Evolutionary conservation across 2,797 vertebrate genomes (phyloP).

Genomic region (Tachyglossus aculeatus): DNA sequence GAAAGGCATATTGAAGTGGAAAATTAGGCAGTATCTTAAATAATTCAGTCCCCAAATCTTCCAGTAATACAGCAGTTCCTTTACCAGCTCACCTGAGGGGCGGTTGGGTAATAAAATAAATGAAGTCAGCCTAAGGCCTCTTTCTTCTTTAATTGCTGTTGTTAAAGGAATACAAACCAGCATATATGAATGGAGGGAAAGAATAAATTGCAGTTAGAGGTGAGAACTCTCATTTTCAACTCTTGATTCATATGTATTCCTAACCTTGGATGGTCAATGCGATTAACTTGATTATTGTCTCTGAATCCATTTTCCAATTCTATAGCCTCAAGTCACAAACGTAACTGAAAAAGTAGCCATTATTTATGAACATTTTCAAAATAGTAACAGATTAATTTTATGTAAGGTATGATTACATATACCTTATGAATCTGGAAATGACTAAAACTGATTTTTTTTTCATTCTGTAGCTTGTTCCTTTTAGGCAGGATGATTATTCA

Average conservation of each 20-base stretch:
- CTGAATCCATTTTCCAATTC: neutral
- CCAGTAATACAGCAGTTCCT: no score
- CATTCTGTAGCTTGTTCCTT: constrained; percentile 31
- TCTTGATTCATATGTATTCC: neutral
- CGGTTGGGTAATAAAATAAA: no score
- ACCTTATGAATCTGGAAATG: constrained; percentile 25
- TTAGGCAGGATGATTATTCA: constrained; percentile 22
- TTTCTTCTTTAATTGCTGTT: neutral
- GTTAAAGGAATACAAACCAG: neutral
- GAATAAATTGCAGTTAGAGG: neutral
- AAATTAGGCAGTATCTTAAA: no score
- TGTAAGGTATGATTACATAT: constrained; percentile 13
- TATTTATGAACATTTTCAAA: constrained; percentile 28
- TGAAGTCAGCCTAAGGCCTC: neutral
- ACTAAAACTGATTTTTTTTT: constrained; percentile 34
- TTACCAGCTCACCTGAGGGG: no score
- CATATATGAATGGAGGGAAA: neutral
- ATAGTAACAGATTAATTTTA: constrained; percentile 6
- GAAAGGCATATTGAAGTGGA: no score
- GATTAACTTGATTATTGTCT: neutral
- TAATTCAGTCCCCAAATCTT: no score
- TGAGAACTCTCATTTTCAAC: neutral
- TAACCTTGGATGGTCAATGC: neutral
- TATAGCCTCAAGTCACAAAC: neutral
- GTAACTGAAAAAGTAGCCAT: constrained; percentile 18